Evolutionary conservation across 2,113 vertebrate species (phyloP).

Genomic region (Dipodomys stephensi): DNA sequence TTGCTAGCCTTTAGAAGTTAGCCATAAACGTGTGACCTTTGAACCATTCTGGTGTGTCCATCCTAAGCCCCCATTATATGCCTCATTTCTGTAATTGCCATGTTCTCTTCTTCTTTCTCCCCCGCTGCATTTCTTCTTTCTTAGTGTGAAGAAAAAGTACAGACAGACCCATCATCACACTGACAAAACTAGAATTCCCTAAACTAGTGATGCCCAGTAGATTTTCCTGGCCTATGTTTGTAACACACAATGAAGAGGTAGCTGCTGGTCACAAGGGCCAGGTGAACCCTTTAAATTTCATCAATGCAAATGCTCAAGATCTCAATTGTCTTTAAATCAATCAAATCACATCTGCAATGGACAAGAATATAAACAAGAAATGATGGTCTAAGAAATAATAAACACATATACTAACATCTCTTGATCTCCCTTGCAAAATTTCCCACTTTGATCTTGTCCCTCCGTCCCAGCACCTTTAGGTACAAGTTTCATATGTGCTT

Average conservation of each 20-base stretch:
- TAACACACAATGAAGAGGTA: too few species aligned
- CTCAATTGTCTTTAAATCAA: not conserved
- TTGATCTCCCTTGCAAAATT: not conserved
- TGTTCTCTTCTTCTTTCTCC: not conserved
- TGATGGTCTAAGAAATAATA: too few species aligned
- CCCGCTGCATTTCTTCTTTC: not conserved
- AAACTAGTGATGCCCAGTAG: rapidly evolving
- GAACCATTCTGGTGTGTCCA: too few species aligned
- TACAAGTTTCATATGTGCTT: too few species aligned
- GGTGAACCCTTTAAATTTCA: not conserved
- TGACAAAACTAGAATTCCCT: not conserved
- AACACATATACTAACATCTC: too few species aligned
- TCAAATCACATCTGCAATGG: not conserved
- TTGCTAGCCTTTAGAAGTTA: too few species aligned
- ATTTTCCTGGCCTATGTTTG: not conserved
- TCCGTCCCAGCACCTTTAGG: too few species aligned
- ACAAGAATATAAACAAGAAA: not conserved
- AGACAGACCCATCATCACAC: not conserved
- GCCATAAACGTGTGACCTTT: not conserved
- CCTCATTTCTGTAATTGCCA: not conserved
- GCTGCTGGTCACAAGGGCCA: not conserved
- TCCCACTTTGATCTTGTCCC: too few species aligned
- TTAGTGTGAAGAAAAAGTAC: not conserved
- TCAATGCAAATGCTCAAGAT: not conserved
- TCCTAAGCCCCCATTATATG: rapidly evolving